These are phyloP conservation scores for Eulithis testata DNA, from an alignment of 2,888 invertebrate genomes.

Conservation along the genomic window DNA sequence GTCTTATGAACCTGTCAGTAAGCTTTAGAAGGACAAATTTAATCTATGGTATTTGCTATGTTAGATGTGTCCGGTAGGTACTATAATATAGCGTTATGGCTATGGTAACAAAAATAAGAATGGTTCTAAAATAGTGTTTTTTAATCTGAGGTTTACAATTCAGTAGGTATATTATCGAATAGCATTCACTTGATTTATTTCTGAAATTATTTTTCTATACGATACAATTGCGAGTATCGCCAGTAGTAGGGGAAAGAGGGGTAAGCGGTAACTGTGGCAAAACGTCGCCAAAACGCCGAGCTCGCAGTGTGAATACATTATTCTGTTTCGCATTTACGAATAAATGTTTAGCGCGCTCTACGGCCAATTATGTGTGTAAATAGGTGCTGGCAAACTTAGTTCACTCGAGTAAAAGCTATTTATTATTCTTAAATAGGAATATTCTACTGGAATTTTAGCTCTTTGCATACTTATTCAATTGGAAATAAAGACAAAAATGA, in stretches of 20 bases:
- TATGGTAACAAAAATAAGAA: no score
- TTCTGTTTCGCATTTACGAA: constrained; percentile 53
- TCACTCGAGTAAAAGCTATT: constrained; percentile 37
- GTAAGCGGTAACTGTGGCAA: constrained; percentile 37
- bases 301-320: constrained; percentile 59
- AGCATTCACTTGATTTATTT: no score
- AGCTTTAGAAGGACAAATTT: no score
- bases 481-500: no score
- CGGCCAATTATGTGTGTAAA: constrained; percentile 49
- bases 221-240: background rate
- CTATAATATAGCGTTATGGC: no score
- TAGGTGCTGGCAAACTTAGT: constrained; percentile 33
- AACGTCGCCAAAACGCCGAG: constrained; percentile 49
- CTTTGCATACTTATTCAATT: background rate
- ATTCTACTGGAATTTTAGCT: constrained; percentile 11
- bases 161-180: no score
- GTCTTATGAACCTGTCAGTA: no score
- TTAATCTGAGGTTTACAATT: no score
- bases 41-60: no score
- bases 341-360: constrained; percentile 58
- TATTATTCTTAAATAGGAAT: constrained; percentile 39
- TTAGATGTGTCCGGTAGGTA: no score
- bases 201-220: background rate
- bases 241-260: constrained; percentile 40
- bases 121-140: no score